phyloP scores from a whole-genome alignment of 2,888 invertebrate species.

The Hydrotaea cyrtoneurina region DNA sequence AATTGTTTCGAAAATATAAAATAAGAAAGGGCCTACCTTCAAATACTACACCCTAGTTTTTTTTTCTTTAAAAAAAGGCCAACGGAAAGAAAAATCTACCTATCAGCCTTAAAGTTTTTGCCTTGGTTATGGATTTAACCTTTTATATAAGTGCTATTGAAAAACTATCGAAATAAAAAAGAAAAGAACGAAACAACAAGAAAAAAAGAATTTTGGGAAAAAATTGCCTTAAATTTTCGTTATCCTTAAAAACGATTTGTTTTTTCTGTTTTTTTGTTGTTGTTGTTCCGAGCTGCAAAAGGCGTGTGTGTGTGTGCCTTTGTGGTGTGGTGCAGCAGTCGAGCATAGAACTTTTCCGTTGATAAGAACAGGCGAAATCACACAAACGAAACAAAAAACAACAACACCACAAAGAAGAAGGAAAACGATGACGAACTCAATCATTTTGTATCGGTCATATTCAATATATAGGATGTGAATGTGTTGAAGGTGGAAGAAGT shows the following conservation, averaged over 20 bases:
- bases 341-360: background rate
- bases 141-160: constrained; percentile 61
- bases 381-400: background rate
- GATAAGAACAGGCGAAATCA: background rate
- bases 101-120: constrained; percentile 16
- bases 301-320: background rate
- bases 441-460: constrained; percentile 74
- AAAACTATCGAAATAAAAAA: constrained; percentile 25
- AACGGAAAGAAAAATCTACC: constrained; percentile 41
- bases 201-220: background rate
- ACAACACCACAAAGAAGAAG: background rate
- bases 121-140: constrained; percentile 48
- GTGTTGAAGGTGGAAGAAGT: constrained; percentile 71
- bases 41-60: background rate
- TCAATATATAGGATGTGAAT: constrained; percentile 69
- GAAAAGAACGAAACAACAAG: background rate
- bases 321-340: constrained; percentile 10
- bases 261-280: constrained; percentile 24
- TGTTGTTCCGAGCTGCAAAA: too few relatives aligned
- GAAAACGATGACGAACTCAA: constrained; percentile 64
- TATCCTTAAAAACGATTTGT: constrained; percentile 49
- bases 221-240: constrained; percentile 29
- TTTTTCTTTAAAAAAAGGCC: background rate
- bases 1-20: background rate
- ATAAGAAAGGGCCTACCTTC: background rate